Evolutionary conservation across 2,797 vertebrate species (phyloP), one percentile per base, ranked within the genome.

Genomic region (Orestias chungarensis): DNA sequence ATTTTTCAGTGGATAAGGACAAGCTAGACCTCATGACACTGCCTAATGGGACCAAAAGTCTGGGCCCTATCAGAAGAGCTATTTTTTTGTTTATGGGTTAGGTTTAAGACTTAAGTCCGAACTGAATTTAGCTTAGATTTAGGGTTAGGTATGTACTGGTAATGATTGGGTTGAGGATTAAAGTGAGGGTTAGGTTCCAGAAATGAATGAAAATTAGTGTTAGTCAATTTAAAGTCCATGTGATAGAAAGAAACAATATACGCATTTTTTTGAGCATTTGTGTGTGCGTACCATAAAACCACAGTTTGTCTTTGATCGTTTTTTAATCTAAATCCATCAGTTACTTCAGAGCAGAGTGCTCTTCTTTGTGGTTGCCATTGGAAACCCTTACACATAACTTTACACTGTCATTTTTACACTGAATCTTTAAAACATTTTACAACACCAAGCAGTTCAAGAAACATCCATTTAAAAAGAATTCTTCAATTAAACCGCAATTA

Each of bases 301-400:
- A 64, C 29, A 25, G 29, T 69, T 71, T 78, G 57, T 52, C 72
- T 88, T 87, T 86, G 76, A 84, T 82, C 27, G 33, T 44, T 79
- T 80, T 71, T 20, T 73, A 66, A 68, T 78, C 47, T 81, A 43
- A 33, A 70, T 83, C 73, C 68, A 75, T 70, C 72, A 74, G 71
- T 66, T 70, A 80, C 82, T 82, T 91, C 79, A 86, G 88, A 88
- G 79, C 29, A 42, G 42, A 73, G 71, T 3, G 5, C 64, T 79
- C 55, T 50, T 17, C 67, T 27, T 17, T 66, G 66, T 74, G 23
- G 84, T 89, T 87, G 86, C 82, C 78, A 78, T 11, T 78, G 79
- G 85, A 89, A 85, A 90, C 82, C 65, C 61, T 76, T 76, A 71
- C 64, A 70, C 46, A 78, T 70, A 66, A 76, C 57, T 65, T 73